These are phyloP conservation scores for Crocodylus rhombifer DNA, from an alignment of 2,797 vertebrate species.

Conservation along the genomic window DNA sequence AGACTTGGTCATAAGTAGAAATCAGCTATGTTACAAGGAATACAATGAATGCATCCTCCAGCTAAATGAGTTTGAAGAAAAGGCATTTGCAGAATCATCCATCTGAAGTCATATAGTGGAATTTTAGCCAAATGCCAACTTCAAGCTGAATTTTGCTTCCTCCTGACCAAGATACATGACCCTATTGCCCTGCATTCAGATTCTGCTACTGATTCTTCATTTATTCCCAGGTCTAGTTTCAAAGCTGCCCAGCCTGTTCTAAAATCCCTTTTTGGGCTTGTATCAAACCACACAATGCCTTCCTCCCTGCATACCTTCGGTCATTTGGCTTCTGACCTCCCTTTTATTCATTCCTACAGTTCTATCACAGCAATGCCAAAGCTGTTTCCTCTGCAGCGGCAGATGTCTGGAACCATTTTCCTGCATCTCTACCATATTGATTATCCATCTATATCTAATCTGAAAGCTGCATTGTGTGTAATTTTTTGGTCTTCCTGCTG, in stretches of 20 bases:
- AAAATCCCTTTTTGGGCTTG: not conserved
- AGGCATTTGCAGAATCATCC: not conserved
- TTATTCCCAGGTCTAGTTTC: not conserved
- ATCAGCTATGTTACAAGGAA: not conserved
- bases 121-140: not conserved
- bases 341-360: accelerated
- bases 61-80: not conserved
- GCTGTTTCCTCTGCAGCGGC: accelerated
- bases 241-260: not conserved
- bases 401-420: not conserved
- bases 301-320: not conserved
- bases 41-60: not conserved
- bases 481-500: not conserved
- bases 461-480: not conserved
- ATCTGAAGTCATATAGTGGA: not conserved
- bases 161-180: not conserved
- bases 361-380: accelerated
- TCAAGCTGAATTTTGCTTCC: not conserved
- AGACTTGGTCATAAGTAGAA: not conserved
- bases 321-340: accelerated
- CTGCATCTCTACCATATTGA: not conserved
- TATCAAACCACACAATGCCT: accelerated
- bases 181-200: accelerated
- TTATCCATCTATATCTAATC: not conserved
- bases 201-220: not conserved